phyloP scores from a whole-genome alignment of 2,888 invertebrate species.

The Magallana nippona region DNA sequence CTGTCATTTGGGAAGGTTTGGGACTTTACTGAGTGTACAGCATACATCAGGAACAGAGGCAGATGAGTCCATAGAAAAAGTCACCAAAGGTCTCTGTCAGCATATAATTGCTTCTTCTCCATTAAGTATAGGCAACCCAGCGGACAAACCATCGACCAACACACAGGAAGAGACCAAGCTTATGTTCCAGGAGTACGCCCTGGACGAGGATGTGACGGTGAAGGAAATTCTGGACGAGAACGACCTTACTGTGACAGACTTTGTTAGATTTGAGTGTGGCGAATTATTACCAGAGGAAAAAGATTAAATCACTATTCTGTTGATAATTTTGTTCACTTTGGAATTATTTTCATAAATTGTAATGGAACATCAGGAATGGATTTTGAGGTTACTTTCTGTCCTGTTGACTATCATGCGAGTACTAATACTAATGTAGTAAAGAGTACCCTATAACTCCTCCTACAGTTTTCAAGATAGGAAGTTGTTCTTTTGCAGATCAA shows the following conservation, averaged over 20 bases:
- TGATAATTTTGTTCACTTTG: too few species aligned
- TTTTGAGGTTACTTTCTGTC: too few species aligned
- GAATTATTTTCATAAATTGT: too few species aligned
- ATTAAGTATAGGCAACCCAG: conserved; percentile 64
- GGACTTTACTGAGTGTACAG: conserved; percentile 88
- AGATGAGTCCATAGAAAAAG: conserved; percentile 33
- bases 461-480: too few species aligned
- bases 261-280: conserved; percentile 93
- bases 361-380: too few species aligned
- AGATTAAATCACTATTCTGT: not conserved
- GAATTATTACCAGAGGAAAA: conserved; percentile 78
- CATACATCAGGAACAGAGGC: conserved; percentile 69
- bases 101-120: conserved; percentile 88
- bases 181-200: conserved; percentile 91
- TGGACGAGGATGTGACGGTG: conserved; percentile 88
- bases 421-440: too few species aligned
- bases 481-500: too few species aligned
- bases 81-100: conserved; percentile 88
- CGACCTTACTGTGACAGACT: conserved; percentile 86
- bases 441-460: too few species aligned
- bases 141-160: conserved; percentile 41
- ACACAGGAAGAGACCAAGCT: conserved; percentile 85
- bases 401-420: too few species aligned
- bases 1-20: conserved; percentile 87
- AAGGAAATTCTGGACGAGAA: conserved; percentile 86